Conservation (phyloP, 1,140 invertebrate genomes). For the Drosophila quadrilineata region DNA sequence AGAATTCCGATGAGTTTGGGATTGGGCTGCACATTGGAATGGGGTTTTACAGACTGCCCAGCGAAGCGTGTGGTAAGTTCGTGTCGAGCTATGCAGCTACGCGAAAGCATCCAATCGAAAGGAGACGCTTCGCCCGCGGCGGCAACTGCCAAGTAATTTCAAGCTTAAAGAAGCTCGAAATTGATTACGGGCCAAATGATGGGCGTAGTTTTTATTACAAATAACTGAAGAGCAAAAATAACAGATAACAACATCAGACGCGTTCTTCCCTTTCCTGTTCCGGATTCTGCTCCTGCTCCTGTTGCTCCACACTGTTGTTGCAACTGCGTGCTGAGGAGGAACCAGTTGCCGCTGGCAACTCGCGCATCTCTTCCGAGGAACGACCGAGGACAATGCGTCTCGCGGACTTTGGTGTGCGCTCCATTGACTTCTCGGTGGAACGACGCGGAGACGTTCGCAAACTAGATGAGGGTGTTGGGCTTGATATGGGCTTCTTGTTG, state of each 20-base stretch:
- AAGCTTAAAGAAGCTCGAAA: slow-evolving; percentile 65
- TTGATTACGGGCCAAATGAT: slow-evolving; percentile 46
- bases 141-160: slow-evolving; percentile 57
- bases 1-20: too few species aligned
- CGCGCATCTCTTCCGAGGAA: slow-evolving; percentile 59
- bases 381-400: slow-evolving; percentile 57
- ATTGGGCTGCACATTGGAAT: not conserved
- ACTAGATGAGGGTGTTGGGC: slow-evolving; percentile 49
- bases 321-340: not conserved
- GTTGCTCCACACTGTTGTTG: not conserved
- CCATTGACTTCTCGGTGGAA: slow-evolving; percentile 55
- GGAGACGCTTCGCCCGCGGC: slow-evolving; percentile 31
- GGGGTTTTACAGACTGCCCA: slow-evolving; percentile 30
- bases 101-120: not conserved
- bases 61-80: slow-evolving; percentile 55
- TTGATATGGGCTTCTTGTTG: slow-evolving; percentile 66
- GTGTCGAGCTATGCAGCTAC: slow-evolving; percentile 40
- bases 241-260: slow-evolving; percentile 13
- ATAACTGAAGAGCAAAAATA: slow-evolving; percentile 11
- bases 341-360: slow-evolving; percentile 25
- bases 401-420: slow-evolving; percentile 54
- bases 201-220: slow-evolving; percentile 30
- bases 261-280: slow-evolving; percentile 17
- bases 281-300: not conserved
- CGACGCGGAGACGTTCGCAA: slow-evolving; percentile 39